Evolutionary conservation across 2,888 invertebrate genomes (phyloP).

Genomic region (Mamestra brassicae): DNA sequence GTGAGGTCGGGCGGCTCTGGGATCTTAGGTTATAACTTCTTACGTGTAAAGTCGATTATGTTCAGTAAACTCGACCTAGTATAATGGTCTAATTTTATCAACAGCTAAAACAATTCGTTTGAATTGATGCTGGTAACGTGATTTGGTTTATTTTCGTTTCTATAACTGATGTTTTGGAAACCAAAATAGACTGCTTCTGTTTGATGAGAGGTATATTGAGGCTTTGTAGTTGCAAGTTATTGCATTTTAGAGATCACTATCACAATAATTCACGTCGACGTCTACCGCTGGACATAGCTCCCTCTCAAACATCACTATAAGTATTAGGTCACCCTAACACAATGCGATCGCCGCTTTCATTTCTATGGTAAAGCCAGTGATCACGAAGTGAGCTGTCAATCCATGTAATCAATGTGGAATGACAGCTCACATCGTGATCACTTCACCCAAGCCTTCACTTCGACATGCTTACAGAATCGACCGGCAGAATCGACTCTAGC

Average conservation of each 20-base stretch:
- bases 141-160: slow-evolving; percentile 11
- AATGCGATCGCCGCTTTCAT: too few relatives aligned
- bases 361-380: too few relatives aligned
- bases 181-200: too few relatives aligned
- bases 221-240: background rate
- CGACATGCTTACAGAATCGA: too few relatives aligned
- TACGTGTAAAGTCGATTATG: slow-evolving; percentile 4
- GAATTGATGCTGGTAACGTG: slow-evolving; percentile 8
- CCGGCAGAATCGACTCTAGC: too few relatives aligned
- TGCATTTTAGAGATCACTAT: background rate
- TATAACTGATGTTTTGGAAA: background rate
- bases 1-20: too few relatives aligned
- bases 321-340: too few relatives aligned
- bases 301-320: too few relatives aligned
- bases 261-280: background rate
- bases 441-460: too few relatives aligned
- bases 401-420: too few relatives aligned
- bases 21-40: background rate
- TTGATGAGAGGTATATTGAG: background rate
- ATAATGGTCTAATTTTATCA: slow-evolving; percentile 25
- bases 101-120: slow-evolving; percentile 13
- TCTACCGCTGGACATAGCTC: background rate
- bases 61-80: slow-evolving; percentile 25
- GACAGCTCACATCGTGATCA: too few relatives aligned
- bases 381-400: too few relatives aligned